phyloP scores from a whole-genome alignment of 2,888 invertebrate species.

The Cephus pygmeus region DNA sequence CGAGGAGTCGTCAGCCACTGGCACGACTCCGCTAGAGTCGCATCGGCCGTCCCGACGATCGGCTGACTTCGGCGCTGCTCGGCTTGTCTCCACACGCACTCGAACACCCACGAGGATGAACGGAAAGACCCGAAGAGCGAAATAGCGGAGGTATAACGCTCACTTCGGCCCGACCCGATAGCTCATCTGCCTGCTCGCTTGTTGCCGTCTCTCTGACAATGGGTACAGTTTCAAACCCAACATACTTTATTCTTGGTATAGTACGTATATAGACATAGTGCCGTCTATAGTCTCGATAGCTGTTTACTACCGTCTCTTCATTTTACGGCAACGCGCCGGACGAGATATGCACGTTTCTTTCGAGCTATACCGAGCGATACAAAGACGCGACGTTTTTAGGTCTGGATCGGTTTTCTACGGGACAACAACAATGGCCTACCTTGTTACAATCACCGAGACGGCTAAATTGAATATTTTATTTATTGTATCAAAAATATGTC shows the following conservation, averaged over 20 bases:
- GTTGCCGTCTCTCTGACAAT: not conserved
- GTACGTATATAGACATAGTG: not conserved
- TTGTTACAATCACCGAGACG: no score
- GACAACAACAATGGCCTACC: no score
- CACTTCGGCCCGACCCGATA: conserved; percentile 27
- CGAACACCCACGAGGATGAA: conserved; percentile 20
- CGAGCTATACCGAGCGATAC: not conserved
- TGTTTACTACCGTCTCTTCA: not conserved
- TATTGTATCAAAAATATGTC: not conserved
- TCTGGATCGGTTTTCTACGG: not conserved
- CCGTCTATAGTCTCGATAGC: not conserved
- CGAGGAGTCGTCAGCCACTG: conserved; percentile 63
- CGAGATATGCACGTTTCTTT: not conserved
- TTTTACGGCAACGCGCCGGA: not conserved
- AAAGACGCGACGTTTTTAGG: not conserved
- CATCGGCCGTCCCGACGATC: conserved; percentile 71
- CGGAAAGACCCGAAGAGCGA: conserved; percentile 19
- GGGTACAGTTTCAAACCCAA: not conserved
- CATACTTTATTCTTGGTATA: not conserved
- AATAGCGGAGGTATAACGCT: conserved; percentile 26
- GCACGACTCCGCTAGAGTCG: conserved; percentile 71
- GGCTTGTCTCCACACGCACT: conserved; percentile 59
- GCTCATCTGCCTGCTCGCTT: conserved; percentile 20
- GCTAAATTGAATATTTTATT: no score
- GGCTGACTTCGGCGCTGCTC: conserved; percentile 71